Conservation (phyloP, 2,113 vertebrate species). For the Anseranas semipalmata region DNA sequence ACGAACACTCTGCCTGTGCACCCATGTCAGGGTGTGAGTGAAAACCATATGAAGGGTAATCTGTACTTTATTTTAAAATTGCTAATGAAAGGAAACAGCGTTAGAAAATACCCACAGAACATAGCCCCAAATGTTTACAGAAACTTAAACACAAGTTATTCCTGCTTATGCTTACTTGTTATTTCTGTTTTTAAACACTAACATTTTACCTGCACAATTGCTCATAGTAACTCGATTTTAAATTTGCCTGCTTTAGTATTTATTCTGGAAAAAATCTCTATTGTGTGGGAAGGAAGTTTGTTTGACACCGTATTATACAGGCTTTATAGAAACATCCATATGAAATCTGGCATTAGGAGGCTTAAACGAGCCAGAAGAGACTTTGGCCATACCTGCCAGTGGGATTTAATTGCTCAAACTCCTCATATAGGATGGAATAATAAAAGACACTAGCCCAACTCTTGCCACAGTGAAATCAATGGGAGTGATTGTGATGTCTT, state of each 20-base stretch:
- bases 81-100: not conserved
- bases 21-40: not conserved
- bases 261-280: not conserved
- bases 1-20: not conserved
- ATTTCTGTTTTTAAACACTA: not conserved
- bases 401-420: not conserved
- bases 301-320: not conserved
- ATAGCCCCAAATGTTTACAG: not conserved
- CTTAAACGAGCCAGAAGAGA: constrained; percentile 44
- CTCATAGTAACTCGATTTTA: not conserved
- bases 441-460: not conserved
- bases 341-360: constrained; percentile 8
- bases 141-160: not conserved
- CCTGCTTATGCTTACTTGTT: not conserved
- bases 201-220: not conserved
- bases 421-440: not conserved
- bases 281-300: not conserved
- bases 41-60: not conserved
- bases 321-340: not conserved
- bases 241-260: not conserved
- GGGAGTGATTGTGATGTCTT: not conserved
- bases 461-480: not conserved
- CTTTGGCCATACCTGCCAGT: not conserved
- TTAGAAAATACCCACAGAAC: not conserved
- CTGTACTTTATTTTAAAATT: not conserved